Conservation (phyloP, 2,888 invertebrate genomes). For the Erebia aethiops region DNA sequence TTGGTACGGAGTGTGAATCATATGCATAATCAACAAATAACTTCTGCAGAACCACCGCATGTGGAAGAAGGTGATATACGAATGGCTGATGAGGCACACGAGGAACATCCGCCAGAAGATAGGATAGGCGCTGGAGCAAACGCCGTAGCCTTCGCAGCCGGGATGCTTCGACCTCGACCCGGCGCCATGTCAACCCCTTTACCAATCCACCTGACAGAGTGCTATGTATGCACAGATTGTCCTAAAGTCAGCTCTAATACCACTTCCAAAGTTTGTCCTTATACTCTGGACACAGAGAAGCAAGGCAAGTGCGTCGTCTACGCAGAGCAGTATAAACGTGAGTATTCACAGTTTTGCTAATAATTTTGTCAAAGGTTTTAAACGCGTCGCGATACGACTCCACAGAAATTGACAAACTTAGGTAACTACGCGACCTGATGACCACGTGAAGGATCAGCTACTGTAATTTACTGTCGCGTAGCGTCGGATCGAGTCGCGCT, state of each 20-base stretch:
- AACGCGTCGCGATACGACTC: too few species aligned
- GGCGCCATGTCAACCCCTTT: not conserved
- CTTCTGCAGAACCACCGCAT: slow-evolving; percentile 13
- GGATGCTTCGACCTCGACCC: slow-evolving; percentile 16
- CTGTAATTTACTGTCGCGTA: too few species aligned
- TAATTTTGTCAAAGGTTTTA: not conserved
- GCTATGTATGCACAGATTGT: slow-evolving; percentile 63
- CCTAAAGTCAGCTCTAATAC: slow-evolving; percentile 48
- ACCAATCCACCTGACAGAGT: slow-evolving; percentile 44
- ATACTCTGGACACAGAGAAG: slow-evolving; percentile 47
- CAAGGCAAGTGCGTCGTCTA: slow-evolving; percentile 60
- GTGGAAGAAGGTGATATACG: slow-evolving; percentile 10
- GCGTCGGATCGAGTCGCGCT: too few species aligned
- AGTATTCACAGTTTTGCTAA: slow-evolving; percentile 42
- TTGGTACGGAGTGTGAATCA: too few species aligned
- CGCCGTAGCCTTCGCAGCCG: slow-evolving; percentile 15
- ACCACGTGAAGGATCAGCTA: too few species aligned
- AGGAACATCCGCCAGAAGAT: slow-evolving; percentile 4
- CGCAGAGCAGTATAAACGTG: slow-evolving; percentile 60
- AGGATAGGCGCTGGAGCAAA: slow-evolving; percentile 19
- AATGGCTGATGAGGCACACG: not conserved
- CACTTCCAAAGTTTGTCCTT: slow-evolving; percentile 55
- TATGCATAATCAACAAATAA: not conserved
- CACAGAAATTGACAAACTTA: too few species aligned
- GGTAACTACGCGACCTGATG: too few species aligned